Evolutionary conservation across 2,113 vertebrate species (phyloP), one percentile per base, ranked within the genome.

Genomic region (Pomatorhinus ruficollis): DNA sequence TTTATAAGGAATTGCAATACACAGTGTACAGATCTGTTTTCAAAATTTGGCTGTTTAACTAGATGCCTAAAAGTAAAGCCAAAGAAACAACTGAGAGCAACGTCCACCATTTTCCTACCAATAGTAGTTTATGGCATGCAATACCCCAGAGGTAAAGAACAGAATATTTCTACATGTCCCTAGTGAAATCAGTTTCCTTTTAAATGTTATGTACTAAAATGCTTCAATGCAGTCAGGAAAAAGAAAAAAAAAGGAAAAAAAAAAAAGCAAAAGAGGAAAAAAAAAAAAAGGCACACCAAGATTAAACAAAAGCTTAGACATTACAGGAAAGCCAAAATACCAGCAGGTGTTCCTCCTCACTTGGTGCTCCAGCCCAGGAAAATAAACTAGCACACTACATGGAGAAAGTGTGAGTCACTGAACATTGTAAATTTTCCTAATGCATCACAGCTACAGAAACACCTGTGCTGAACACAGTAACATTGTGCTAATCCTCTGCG

Each of bases 361-460:
- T 97, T 84, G 84, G 79, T 95, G 68, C 60, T 79, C 64, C 6
- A 87, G 77, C 71, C 69, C 76, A 94, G 91, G 93, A 97, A 97
- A 96, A 95, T 93, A 97, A 97, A 97, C 95, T 56, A 95, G 64
- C 78, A 64, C 22, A 23, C 82, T 85, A 44, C 76, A 95, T 93
- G 64, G 86, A 92, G 90, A 96, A 94, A 95, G 95, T 77, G 86
- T 86, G 83, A 97, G 59, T 90, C 87, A 93, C 12, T 59, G 80
- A 94, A 85, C 63, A 44, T 52, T 93, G 68, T 95, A 97, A 93
- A 97, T 97, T 95, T 94, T 80, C 95, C 49, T 83, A 93, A 95
- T 76, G 39, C 40, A 74, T 95, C 90, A 94, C 96, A 95, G 89
- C 94, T 85, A 93, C 90, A 97, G 97, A 83, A 95, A 88, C 84